Evolutionary conservation across 2,113 vertebrate genomes (phyloP).

Genomic region (Mustela nigripes): DNA sequence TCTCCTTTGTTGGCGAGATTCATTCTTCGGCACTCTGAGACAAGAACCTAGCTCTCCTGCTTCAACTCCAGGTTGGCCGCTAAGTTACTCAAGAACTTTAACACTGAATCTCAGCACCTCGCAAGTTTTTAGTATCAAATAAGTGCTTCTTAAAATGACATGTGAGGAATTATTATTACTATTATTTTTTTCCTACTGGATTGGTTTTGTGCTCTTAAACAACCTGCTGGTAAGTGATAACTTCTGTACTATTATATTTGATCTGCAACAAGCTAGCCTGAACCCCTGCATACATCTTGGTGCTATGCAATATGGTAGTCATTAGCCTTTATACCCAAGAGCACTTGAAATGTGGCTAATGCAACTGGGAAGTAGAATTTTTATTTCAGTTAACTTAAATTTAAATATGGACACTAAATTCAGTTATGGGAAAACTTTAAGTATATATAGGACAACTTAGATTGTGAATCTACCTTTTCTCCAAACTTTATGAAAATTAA

Average conservation of each 20-base stretch:
- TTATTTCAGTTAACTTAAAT: background rate
- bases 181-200: background rate
- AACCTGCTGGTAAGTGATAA: background rate
- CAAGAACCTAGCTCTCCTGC: background rate
- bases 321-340: background rate
- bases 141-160: background rate
- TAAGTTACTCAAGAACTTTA: background rate
- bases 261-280: background rate
- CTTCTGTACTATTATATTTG: background rate
- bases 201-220: background rate
- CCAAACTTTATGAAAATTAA: slow-evolving; percentile 26
- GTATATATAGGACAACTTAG: background rate
- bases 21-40: background rate
- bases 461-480: background rate
- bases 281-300: background rate
- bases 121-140: background rate
- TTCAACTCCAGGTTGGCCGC: background rate
- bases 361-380: background rate
- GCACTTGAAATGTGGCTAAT: background rate
- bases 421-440: background rate
- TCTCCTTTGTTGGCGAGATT: background rate
- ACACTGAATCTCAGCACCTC: background rate
- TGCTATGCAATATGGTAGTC: background rate
- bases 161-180: background rate
- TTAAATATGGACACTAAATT: background rate